These are phyloP conservation scores for Sympetrum striolatum DNA, from an alignment of 2,888 invertebrate species.

Conservation along the genomic window DNA sequence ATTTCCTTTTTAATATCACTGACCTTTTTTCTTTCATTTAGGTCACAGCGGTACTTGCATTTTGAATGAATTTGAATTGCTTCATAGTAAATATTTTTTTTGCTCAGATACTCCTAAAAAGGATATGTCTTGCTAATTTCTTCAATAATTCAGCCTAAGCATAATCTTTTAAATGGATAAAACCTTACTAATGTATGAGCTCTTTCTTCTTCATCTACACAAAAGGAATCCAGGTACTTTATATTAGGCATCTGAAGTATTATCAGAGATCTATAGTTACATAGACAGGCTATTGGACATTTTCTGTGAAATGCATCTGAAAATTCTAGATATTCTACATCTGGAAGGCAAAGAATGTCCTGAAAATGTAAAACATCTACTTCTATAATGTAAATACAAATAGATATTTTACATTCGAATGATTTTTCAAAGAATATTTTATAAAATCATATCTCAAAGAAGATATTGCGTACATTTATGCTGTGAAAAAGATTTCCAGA, in stretches of 20 bases:
- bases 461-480: neutral
- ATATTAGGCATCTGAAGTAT: neutral
- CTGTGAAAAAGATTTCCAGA: neutral
- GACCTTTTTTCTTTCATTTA: neutral
- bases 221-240: neutral
- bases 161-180: neutral
- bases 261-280: neutral
- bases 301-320: neutral
- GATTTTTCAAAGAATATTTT: neutral
- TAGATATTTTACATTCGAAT: too few species aligned
- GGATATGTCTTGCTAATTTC: neutral
- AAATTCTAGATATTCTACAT: neutral
- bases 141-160: neutral
- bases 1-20: neutral
- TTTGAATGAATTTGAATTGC: neutral
- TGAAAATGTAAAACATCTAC: too few species aligned
- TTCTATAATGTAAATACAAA: too few species aligned
- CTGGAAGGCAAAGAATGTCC: neutral
- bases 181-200: neutral
- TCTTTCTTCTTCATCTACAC: neutral
- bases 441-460: neutral
- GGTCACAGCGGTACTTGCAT: neutral
- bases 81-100: neutral
- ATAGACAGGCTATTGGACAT: neutral
- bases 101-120: neutral